phyloP scores from a whole-genome alignment of 2,113 vertebrate species.

The Hippoglossus stenolepis region DNA sequence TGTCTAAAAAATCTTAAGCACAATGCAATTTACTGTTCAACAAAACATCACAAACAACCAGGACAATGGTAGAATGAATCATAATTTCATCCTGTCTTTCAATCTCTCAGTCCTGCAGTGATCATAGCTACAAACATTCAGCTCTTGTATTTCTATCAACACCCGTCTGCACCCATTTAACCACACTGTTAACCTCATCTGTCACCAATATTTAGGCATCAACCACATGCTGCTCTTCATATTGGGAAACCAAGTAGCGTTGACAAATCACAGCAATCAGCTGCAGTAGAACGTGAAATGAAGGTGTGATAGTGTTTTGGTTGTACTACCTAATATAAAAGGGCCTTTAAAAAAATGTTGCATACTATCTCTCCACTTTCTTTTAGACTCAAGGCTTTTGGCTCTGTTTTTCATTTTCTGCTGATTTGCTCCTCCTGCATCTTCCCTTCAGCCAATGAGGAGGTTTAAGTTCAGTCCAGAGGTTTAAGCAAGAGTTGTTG shows the following conservation, averaged over 20 bases:
- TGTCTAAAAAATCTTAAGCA: not conserved
- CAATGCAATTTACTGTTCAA: not conserved
- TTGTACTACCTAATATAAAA: not conserved
- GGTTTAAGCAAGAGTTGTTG: not conserved
- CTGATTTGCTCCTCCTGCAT: not conserved
- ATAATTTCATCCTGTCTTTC: not conserved
- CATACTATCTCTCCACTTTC: not conserved
- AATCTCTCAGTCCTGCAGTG: not conserved
- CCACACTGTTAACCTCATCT: not conserved
- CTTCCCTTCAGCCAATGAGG: not conserved
- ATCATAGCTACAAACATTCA: not conserved
- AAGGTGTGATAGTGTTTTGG: not conserved
- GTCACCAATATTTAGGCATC: not conserved
- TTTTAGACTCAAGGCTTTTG: not conserved
- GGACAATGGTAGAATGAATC: not conserved
- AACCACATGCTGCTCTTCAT: not conserved
- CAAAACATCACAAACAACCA: not conserved
- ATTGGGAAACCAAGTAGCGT: not conserved
- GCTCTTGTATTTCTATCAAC: not conserved
- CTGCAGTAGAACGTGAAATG: not conserved
- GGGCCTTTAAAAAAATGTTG: not conserved
- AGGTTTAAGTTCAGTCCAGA: not conserved
- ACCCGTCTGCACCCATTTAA: not conserved
- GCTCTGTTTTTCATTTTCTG: not conserved
- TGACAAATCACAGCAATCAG: not conserved